Conservation (phyloP, 2,113 vertebrate genomes). For the Lepus timidus region DNA sequence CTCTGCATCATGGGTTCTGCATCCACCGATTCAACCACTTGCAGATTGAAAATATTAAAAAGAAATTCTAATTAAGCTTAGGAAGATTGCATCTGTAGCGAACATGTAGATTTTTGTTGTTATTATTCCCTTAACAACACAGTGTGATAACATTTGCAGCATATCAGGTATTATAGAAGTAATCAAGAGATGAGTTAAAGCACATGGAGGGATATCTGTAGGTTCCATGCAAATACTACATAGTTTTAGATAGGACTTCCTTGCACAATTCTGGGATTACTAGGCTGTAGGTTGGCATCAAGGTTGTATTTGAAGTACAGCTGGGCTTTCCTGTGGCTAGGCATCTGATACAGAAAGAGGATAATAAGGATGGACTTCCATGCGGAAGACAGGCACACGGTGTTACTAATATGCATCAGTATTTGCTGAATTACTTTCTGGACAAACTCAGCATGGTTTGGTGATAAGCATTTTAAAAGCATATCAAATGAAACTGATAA, state of each 20-base stretch:
- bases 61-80: too few relatives aligned
- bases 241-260: neutral
- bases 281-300: neutral
- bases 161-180: too few relatives aligned
- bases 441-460: neutral
- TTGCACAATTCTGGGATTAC: neutral
- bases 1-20: too few relatives aligned
- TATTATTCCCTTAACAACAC: too few relatives aligned
- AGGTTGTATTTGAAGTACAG: neutral
- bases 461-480: slow-evolving; percentile 5
- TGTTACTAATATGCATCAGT: neutral
- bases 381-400: neutral
- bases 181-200: too few relatives aligned
- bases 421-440: neutral
- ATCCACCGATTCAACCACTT: too few relatives aligned
- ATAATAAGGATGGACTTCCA: neutral
- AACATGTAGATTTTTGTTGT: too few relatives aligned
- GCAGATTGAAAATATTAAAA: too few relatives aligned
- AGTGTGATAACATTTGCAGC: too few relatives aligned
- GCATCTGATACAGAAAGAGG: neutral
- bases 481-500: neutral
- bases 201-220: too few relatives aligned
- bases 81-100: too few relatives aligned
- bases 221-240: too few relatives aligned
- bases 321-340: neutral